Conservation (phyloP, 2,113 vertebrate genomes). For the Paracyprichromis sp. region DNA sequence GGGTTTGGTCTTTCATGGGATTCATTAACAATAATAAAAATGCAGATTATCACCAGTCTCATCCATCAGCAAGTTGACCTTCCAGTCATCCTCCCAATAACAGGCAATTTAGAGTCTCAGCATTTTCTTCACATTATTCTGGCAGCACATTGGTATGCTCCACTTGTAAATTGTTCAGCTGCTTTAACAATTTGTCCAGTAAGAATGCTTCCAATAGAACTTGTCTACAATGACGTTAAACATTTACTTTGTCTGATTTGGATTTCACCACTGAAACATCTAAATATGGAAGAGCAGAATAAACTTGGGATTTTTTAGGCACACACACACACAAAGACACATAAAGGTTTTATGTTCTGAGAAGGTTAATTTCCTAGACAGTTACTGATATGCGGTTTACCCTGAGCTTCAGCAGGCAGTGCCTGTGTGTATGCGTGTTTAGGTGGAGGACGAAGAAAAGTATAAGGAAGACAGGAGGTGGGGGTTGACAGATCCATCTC, state of each 20-base stretch:
- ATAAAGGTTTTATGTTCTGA: background rate
- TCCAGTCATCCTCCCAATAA: background rate
- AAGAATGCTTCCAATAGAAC: background rate
- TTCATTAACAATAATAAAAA: background rate
- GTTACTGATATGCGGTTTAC: constrained; percentile 12
- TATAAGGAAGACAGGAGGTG: constrained; percentile 1
- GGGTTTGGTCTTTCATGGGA: background rate
- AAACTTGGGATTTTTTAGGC: background rate
- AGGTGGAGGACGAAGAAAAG: background rate
- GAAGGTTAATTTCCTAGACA: constrained; percentile 1
- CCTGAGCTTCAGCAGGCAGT: constrained; percentile 12
- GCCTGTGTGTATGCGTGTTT: background rate
- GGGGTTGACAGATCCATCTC: constrained; percentile 46
- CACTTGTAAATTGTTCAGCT: background rate
- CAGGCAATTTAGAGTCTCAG: background rate
- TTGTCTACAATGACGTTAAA: background rate
- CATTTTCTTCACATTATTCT: background rate
- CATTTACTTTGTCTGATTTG: constrained; percentile 21
- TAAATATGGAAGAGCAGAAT: background rate
- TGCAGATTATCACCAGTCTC: background rate
- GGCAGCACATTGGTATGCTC: background rate
- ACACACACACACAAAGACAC: background rate
- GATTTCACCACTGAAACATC: background rate
- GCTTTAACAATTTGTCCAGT: background rate
- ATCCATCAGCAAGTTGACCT: background rate